These are phyloP conservation scores for Drosophila multiciliata DNA, from an alignment of 2,888 invertebrate genomes.

Conservation along the genomic window DNA sequence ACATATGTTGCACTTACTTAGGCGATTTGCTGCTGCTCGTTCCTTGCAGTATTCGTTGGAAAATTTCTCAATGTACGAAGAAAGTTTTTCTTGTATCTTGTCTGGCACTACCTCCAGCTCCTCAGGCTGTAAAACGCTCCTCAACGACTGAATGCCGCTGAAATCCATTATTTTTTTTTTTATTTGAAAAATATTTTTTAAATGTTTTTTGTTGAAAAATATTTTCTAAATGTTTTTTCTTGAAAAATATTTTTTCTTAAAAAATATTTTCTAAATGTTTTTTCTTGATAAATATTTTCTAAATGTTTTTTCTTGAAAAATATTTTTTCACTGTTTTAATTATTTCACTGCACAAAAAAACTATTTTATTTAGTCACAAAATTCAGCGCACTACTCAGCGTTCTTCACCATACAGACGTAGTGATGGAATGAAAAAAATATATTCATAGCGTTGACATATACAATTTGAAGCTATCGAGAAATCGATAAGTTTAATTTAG, in stretches of 20 bases:
- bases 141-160: slow-evolving; percentile 57
- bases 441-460: neutral
- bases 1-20: slow-evolving; percentile 47
- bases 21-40: slow-evolving; percentile 42
- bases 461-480: neutral
- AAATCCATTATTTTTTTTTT: slow-evolving; percentile 46
- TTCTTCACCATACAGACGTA: slow-evolving; percentile 17
- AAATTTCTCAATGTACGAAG: slow-evolving; percentile 56
- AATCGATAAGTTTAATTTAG: slow-evolving; percentile 13
- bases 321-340: neutral
- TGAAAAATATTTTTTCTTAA: too few relatives aligned
- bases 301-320: too few relatives aligned
- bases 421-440: slow-evolving; percentile 3
- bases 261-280: neutral
- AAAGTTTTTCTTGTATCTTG: slow-evolving; percentile 50
- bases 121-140: slow-evolving; percentile 51
- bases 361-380: neutral
- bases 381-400: slow-evolving; percentile 22
- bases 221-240: too few relatives aligned
- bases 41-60: slow-evolving; percentile 57
- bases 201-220: too few relatives aligned
- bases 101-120: slow-evolving; percentile 60
- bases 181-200: neutral
- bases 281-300: too few relatives aligned
- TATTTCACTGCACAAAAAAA: neutral